A percentile compares a stretch with the other conserved stretches of the same genome.
These are phyloP conservation scores for Lepus timidus DNA, from an alignment of 2,113 vertebrate species.

Conservation along the genomic window DNA sequence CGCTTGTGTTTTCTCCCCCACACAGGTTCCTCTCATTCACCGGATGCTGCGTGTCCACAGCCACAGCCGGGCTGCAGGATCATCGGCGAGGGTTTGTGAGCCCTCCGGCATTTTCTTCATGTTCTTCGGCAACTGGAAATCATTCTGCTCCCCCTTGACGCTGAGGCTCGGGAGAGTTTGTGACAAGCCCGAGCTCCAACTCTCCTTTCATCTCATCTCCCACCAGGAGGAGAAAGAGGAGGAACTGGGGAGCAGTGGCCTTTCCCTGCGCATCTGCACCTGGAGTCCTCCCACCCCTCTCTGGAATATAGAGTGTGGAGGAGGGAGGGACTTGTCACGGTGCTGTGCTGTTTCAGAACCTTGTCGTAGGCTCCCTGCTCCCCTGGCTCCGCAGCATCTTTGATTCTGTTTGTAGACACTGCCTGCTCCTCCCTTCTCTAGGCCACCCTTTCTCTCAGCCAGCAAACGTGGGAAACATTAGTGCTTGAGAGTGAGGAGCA, in stretches of 20 bases:
- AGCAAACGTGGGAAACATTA: neutral
- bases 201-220: neutral
- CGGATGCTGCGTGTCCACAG: neutral
- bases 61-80: neutral
- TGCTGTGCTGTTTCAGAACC: neutral
- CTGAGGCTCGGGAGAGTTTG: neutral
- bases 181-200: neutral
- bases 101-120: neutral
- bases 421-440: neutral
- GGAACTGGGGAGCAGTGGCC: accelerated
- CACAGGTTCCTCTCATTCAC: neutral
- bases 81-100: neutral
- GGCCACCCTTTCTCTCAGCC: neutral
- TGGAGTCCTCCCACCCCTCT: neutral
- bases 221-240: neutral
- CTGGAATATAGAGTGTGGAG: too few species aligned
- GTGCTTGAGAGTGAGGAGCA: neutral
- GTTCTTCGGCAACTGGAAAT: neutral
- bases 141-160: neutral
- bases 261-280: neutral
- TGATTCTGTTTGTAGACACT: neutral
- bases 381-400: neutral
- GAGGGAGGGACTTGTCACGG: neutral
- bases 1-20: neutral
- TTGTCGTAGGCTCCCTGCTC: neutral